Evolutionary conservation across 1,140 invertebrate species (phyloP).

Genomic region (Cotesia vestalis): DNA sequence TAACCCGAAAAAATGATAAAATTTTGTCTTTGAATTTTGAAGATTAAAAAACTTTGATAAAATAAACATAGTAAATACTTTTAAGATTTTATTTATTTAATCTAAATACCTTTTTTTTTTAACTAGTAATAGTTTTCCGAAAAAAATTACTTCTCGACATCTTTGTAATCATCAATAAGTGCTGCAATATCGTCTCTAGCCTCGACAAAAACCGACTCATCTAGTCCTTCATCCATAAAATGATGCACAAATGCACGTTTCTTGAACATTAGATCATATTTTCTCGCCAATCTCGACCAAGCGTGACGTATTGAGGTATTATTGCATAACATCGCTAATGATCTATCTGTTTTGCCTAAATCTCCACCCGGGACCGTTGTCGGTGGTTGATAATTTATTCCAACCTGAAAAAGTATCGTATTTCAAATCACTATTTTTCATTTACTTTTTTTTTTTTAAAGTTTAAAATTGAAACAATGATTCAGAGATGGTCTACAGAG

Average conservation of each 20-base stretch:
- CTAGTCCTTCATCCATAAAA: constrained; percentile 83
- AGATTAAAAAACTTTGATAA: no score
- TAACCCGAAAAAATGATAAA: no score
- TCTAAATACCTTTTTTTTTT: neutral
- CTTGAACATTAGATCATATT: constrained; percentile 78
- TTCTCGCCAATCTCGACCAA: constrained; percentile 74
- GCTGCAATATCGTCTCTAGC: constrained; percentile 77
- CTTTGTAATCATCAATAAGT: constrained; percentile 74
- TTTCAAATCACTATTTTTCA: no score
- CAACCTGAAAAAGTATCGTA: constrained; percentile 56
- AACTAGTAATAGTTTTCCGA: neutral
- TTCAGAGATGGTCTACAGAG: no score
- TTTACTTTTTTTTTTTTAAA: no score
- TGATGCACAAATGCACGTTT: constrained; percentile 82
- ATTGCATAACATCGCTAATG: constrained; percentile 80
- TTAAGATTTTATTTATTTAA: no score
- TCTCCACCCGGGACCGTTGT: constrained; percentile 79
- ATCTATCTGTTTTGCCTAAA: constrained; percentile 70
- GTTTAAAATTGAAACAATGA: no score
- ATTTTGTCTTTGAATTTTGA: no score
- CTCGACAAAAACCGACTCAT: constrained; percentile 77
- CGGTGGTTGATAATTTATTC: constrained; percentile 78
- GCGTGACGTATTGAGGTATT: constrained; percentile 79
- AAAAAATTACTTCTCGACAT: constrained; percentile 45
- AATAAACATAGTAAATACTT: no score